Evolutionary conservation across 2,113 vertebrate genomes (phyloP).

Genomic region (Thamnaconus septentrionalis): DNA sequence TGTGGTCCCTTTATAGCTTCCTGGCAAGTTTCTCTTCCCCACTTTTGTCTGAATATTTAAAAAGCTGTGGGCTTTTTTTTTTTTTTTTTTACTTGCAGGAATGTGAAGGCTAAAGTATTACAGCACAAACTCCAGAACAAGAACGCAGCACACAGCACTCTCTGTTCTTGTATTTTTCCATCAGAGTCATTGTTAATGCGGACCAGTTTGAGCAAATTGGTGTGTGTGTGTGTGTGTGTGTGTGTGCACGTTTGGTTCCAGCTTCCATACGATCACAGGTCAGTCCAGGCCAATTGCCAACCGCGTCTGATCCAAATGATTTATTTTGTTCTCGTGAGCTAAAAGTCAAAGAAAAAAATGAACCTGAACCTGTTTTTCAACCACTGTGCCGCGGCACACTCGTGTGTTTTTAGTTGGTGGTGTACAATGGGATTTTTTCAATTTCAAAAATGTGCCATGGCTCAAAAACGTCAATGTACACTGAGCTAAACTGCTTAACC

Average conservation of each 20-base stretch:
- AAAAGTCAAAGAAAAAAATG: background rate
- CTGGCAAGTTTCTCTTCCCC: background rate
- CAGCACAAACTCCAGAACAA: constrained; percentile 15
- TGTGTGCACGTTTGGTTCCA: background rate
- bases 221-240: too few species aligned
- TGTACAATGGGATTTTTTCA: too few species aligned
- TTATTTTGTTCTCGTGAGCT: too few species aligned
- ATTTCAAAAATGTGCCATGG: too few species aligned
- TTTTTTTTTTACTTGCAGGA: background rate
- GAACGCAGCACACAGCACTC: background rate
- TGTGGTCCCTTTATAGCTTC: constrained; percentile 16
- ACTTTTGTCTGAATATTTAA: background rate
- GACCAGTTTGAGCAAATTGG: background rate
- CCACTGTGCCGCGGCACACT: too few species aligned
- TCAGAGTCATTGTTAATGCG: constrained; percentile 1
- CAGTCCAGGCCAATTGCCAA: too few species aligned
- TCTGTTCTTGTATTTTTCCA: background rate
- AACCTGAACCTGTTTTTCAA: background rate
- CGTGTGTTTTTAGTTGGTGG: too few species aligned
- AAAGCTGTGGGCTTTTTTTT: background rate
- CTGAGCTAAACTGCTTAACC: too few species aligned
- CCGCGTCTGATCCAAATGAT: too few species aligned
- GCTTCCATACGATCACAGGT: too few species aligned
- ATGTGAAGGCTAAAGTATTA: constrained; percentile 8
- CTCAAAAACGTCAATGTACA: too few species aligned